A percentile compares a stretch with the other conserved stretches of the same genome.
phyloP scores from a whole-genome alignment of 2,888 invertebrate species.

The Amiota communis region DNA sequence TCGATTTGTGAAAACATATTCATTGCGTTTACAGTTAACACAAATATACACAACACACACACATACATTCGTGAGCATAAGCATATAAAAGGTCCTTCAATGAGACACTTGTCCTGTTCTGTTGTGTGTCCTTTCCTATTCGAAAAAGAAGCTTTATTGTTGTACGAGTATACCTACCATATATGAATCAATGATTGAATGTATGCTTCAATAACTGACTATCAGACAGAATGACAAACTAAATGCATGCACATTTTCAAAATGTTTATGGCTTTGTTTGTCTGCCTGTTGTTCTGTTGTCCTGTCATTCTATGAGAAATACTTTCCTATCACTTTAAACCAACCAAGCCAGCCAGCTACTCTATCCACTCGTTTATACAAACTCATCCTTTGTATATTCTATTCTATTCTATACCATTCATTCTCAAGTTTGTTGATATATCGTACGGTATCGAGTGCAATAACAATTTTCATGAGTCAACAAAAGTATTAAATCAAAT shows the following conservation, averaged over 20 bases:
- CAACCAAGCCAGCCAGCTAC: too few species aligned
- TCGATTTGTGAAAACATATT: conserved; percentile 22
- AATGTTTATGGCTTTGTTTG: neutral
- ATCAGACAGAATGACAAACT: neutral
- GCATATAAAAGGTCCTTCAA: too few species aligned
- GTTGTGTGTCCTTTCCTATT: too few species aligned
- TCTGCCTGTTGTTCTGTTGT: neutral
- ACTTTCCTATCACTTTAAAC: too few species aligned
- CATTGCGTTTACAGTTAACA: conserved; percentile 13
- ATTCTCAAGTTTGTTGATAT: conserved; percentile 11
- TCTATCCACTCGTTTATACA: too few species aligned
- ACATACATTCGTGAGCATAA: too few species aligned
- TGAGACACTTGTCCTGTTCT: too few species aligned
- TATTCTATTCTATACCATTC: neutral
- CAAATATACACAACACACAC: neutral
- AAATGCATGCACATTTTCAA: conserved; percentile 4
- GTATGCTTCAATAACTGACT: neutral
- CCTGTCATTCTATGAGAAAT: too few species aligned
- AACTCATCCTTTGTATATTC: neutral
- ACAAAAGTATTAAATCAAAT: conserved; percentile 28
- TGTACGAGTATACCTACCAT: too few species aligned
- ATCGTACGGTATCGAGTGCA: conserved; percentile 7
- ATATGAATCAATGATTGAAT: neutral
- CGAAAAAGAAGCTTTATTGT: neutral
- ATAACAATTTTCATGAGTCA: conserved; percentile 27